Evolutionary conservation across 2,888 invertebrate species (phyloP), one percentile per base, ranked within the genome.

Genomic region (Heliothis peltigera): DNA sequence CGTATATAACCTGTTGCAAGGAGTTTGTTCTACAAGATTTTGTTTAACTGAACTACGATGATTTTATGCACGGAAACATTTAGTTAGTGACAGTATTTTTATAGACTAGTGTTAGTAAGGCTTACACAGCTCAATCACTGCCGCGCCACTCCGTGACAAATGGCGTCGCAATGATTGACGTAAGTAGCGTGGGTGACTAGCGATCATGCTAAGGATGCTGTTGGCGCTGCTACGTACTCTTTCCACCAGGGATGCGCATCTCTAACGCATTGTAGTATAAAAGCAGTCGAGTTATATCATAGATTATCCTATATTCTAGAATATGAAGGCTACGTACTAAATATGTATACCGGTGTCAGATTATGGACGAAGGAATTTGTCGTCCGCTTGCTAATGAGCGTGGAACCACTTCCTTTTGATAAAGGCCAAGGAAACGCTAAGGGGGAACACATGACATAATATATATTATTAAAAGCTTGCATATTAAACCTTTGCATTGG

Each of bases 1-100:
- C 63, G 49, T 56, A 46, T 55, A 57, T 64, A 62, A 79, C 77
- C 74, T 79, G 78, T 73, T 73, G 75, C 75, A 12, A 60, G 49
- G 22, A 53, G 17, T 60, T 59, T 10, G 35, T 69, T 64, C 21
- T 15, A n/a, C 35, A 15, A 17, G 19, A 42, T 74, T 68, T 68
- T 62, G 32, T 66, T 64, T 35, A 59, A 32, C 28, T 52, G 44
- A 44, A 32, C 15, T 49, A 46, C 42, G 44, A 49, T 67, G 55
- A 68, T 53, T 18, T 46, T 32, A 25, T 35, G 12, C 35, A 4
- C 35, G 15, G 35, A n/a, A n/a, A n/a, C n/a, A n/a, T n/a, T n/a
- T n/a, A n/a, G n/a, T n/a, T n/a, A n/a, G n/a, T n/a, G n/a, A n/a
- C n/a, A n/a, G n/a, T n/a, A n/a, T n/a, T n/a, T n/a, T n/a, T n/a